Evolutionary conservation across 2,888 invertebrate species (phyloP), one percentile per base, ranked within the genome.

Genomic region (Noctua pronuba): DNA sequence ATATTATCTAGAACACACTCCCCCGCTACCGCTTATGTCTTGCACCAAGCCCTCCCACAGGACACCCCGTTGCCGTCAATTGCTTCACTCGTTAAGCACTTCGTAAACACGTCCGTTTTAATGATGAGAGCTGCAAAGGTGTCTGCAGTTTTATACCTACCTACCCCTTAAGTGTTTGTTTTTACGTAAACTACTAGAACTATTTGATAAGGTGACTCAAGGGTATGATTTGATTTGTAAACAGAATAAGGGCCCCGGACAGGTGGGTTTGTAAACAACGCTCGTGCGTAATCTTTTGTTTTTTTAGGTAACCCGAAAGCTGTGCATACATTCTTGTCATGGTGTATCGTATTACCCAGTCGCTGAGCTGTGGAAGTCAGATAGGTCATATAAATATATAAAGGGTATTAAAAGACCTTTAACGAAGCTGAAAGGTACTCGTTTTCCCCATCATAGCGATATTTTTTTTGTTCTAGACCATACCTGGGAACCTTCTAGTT

Each of bases 41-140:
- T 86, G 74, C 18, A 24, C 86, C 83, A 60, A 79, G 71, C 80
- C 89, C 88, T 82, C 92, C 91, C 92, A 80, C 70, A 89, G 89
- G 94, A 92, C 93, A 90, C 93, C 93, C 94, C 91, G 93, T 92
- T 89, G 94, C 92, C 92, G 91, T 93, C 94, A 95, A 95, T 95
- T 95, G 94, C 91, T 93, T 91, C 90, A 92, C 92, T 92, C 91
- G 94, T 92, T 93, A 93, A 92, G 90, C 91, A 89, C 88, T 90
- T 86, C 90, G 92, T 94, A 93, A 94, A 94, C 92, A 94, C 87
- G 87, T 89, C 92, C 72, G 80, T 83, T 89, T 91, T 93, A 94
- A 94, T 91, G 92, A 91, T 90, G 79, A 75, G 73, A 73, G 70
- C 79, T 88, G 88, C 83, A 86, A 88, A 88, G 82, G 84, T 88